Evolutionary conservation across 2,797 vertebrate species (phyloP), one percentile per base, ranked within the genome.

Genomic region (Sternotherus odoratus): DNA sequence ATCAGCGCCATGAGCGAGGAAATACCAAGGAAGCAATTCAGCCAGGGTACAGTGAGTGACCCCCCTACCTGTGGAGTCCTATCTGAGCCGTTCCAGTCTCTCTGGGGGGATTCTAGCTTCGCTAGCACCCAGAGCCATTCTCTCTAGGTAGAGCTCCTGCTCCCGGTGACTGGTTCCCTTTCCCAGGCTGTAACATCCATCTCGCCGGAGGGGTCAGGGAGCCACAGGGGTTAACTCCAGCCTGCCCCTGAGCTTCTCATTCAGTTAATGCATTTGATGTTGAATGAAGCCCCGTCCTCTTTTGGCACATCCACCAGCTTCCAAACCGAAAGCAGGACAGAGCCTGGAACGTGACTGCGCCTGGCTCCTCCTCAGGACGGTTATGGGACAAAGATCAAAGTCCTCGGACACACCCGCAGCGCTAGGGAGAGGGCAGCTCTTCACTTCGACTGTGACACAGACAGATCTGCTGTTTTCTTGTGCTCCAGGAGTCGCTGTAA

Each of bases 221-320:
- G 60, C 60, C 33, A 9, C 33, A 33, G 60, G 13, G 4, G 1
- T 33, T 63, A 63, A 63, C 60, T 4, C 60, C 60, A 63, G 30
- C 60, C 60, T 63, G 33, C 33, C 15, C 60, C 33, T 63, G 33
- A 8, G 60, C 11, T 63, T n/a, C 33, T n/a, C 33, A 3, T 57
- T 33, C 5, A 57, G 12, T 30, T 57, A 5, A n/a, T n/a, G n/a
- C 4, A n/a, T 63, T 63, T 60, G 16, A 63, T n/a, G n/a, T n/a
- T 0, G 0, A 17, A 63, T n/a, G 33, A 33, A 63, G 15, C 15
- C 0, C 30, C 4, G 2, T 33, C 33, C 57, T 63, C 57, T 63
- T 15, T 33, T 2, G 57, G 57, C n/a, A 2, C 63, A 23, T 36
- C 17, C 17, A 19, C 17, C 63, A 36, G 63, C 63, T 66, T 36